These are phyloP conservation scores for Crepidodera aurea DNA, from an alignment of 2,888 invertebrate genomes.

Conservation along the genomic window DNA sequence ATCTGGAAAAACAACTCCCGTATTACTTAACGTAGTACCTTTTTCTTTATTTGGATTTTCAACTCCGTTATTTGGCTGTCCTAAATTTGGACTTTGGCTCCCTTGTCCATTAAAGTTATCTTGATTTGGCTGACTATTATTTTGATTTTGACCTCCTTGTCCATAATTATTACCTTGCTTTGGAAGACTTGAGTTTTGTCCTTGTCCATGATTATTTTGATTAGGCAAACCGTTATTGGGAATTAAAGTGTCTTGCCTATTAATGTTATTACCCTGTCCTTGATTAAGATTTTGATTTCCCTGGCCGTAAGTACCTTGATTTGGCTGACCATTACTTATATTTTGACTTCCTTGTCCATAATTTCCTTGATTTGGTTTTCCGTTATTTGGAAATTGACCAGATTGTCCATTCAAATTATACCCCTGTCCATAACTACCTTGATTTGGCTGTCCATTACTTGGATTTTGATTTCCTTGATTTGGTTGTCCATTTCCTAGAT, in stretches of 20 bases:
- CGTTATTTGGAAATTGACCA: neutral
- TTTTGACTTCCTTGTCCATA: neutral
- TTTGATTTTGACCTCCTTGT: neutral
- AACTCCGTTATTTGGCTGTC: too few species aligned
- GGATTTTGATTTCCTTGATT: neutral
- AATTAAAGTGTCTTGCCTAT: too few species aligned
- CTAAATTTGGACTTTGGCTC: neutral
- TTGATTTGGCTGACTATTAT: neutral
- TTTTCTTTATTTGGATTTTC: too few species aligned
- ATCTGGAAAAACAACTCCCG: neutral
- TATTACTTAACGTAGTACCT: too few species aligned
- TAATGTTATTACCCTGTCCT: too few species aligned
- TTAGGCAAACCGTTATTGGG: too few species aligned
- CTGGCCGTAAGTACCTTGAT: neutral
- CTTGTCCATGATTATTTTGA: neutral
- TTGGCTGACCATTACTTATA: neutral
- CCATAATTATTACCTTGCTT: too few species aligned
- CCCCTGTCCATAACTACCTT: neutral
- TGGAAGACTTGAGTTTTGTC: too few species aligned
- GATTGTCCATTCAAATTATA: neutral
- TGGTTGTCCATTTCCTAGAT: neutral
- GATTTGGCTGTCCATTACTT: too few species aligned
- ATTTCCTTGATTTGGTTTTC: conserved; percentile 4
- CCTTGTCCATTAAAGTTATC: neutral
- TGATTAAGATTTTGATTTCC: neutral